Conservation (phyloP, 2,113 vertebrate species). For the Arvicanthis niloticus region DNA sequence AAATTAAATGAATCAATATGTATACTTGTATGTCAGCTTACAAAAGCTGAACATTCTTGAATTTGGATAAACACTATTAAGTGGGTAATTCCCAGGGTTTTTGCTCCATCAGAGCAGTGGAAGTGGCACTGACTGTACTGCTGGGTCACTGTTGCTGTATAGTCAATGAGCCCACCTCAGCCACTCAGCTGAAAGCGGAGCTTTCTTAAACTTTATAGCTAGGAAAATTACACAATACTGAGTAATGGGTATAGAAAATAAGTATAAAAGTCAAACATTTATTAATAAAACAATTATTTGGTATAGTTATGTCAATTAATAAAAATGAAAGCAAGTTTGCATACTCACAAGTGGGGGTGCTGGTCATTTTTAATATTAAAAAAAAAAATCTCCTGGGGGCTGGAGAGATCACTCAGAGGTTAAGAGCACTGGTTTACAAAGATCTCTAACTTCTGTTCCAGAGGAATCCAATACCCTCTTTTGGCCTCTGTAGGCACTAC, state of each 20-base stretch:
- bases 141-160: background rate
- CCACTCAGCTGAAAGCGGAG: background rate
- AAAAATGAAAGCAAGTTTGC: background rate
- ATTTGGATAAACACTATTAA: background rate
- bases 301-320: background rate
- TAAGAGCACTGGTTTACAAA: background rate
- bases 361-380: background rate
- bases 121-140: background rate
- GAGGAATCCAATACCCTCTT: background rate
- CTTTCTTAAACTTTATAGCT: background rate
- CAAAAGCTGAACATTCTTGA: background rate
- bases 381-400: background rate
- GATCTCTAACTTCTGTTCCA: background rate
- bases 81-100: background rate
- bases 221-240: background rate
- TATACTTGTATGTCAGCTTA: background rate
- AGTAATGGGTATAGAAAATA: background rate
- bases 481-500: background rate
- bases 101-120: background rate
- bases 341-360: background rate
- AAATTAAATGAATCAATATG: slow-evolving; percentile 10
- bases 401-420: background rate
- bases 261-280: background rate
- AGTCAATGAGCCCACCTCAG: too few species aligned
- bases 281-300: background rate